Evolutionary conservation across 2,113 vertebrate species (phyloP), one percentile per base, ranked within the genome.

Genomic region (Mixornis gularis): DNA sequence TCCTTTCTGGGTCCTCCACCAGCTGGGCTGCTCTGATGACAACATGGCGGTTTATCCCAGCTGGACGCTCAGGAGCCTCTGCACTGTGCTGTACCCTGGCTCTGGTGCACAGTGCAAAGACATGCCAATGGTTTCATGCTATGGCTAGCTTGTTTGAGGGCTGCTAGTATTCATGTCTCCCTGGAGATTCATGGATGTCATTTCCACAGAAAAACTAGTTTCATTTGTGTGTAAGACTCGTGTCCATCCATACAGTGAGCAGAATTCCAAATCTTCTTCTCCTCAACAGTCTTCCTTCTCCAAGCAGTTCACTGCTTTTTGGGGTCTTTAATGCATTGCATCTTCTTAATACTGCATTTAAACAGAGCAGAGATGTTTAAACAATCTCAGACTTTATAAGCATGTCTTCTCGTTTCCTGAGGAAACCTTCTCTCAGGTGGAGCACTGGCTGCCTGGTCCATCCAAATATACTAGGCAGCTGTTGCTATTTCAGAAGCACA

Each of bases 401-500:
- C 81, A 70, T 79, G 41, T 36, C 26, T 92, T 76, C 73, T 49
- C 55, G 27, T 94, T 95, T 92, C 91, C 71, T 41, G 53, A 96
- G 80, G 89, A 96, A 94, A 88, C 40, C 43, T 52, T 58, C 56
- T 91, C 72, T 95, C 62, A 71, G 76, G 18, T 81, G 78, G 69
- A 91, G 40, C 30, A 20, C 34, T 53, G 52, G 41, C 90, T 95
- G 63, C 26, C 58, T 92, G 62, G 63, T 74, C 92, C 80, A 62
- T 93, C 85, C 64, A 93, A 51, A 77, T 85, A 83, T 40, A 70
- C 56, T 92, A 65, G 79, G 64, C 65, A 94, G 87, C 60, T 94
- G 65, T 87, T 96, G 32, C 80, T 92, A 66, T 94, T 95, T 92
- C 87, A 94, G 83, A 94, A 95, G 87, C 85, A 71, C 40, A 80